These are phyloP conservation scores for Neodiprion fabricii DNA, from an alignment of 1,140 invertebrate species.

Conservation along the genomic window DNA sequence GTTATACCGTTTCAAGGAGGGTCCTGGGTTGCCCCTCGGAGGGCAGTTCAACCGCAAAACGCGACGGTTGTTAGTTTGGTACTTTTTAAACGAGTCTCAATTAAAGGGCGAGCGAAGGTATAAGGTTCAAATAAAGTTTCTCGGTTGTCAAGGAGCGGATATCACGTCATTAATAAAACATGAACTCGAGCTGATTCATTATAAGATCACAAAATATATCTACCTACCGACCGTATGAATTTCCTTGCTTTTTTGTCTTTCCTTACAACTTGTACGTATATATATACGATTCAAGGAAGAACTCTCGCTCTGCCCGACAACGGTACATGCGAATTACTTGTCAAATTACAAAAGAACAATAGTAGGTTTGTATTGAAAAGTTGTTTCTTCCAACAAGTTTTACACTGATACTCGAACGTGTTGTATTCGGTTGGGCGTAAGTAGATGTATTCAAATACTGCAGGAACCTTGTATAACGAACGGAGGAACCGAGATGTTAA, in stretches of 20 bases:
- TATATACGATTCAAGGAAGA: too few relatives aligned
- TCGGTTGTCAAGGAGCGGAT: neutral
- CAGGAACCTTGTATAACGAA: neutral
- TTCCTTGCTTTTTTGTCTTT: neutral
- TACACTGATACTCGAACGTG: too few relatives aligned
- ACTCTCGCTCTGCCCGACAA: too few relatives aligned
- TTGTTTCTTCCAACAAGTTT: too few relatives aligned
- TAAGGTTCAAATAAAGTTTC: neutral
- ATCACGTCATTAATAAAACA: conserved; percentile 3
- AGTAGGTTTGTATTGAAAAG: too few relatives aligned
- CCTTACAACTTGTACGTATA: neutral
- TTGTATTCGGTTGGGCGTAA: neutral
- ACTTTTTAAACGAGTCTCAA: neutral
- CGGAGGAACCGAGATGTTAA: conserved; percentile 4
- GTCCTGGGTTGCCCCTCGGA: neutral
- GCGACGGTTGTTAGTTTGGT: neutral
- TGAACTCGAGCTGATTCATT: conserved; percentile 1
- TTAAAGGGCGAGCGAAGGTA: neutral
- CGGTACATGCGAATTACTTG: too few relatives aligned
- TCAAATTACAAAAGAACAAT: too few relatives aligned
- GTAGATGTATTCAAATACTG: neutral
- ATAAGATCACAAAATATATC: neutral
- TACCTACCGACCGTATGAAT: neutral
- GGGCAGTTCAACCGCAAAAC: neutral
- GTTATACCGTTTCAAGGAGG: neutral